Base-by-base conservation (phyloP, 2,113 vertebrate species). In the Leucosticte australis region DNA sequence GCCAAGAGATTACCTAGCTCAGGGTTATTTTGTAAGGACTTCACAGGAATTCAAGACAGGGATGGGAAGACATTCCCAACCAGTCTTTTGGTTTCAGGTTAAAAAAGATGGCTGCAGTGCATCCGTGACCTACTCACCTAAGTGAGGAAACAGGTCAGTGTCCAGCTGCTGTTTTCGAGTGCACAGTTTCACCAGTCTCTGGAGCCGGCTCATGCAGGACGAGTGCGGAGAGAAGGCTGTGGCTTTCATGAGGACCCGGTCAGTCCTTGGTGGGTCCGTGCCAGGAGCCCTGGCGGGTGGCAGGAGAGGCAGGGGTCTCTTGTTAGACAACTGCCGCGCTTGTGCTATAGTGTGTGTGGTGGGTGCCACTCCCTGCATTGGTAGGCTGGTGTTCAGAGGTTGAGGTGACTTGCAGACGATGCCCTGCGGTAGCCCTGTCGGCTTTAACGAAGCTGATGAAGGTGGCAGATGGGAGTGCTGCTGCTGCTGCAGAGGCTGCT, bases 111-210 rank as follows among this genome's bases (percentile, higher is more conserved):
- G 21, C 31, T n/a, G 30, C 67, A 50, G 41, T 0, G 7, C 28
- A 62, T 13, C 1, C 41, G 41, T 20, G 11, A 69, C 41, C 22
- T 47, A 96, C 98, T 95, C 97, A 99, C 99, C 99, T 98, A 99
- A 97, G 94, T 99, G 99, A 91, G 99, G 99, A 96, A 99, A 99
- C 91, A 99, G 98, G 88, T 99, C 99, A 88, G 98, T 98, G 33
- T 99, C 98, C 96, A 99, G 97, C 97, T 98, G 98, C 84, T 98
- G 99, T 92, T 98, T 99, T 59, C 99, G 98, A 86, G 99, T 97
- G 98, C 99, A 99, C 95, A 99, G 98, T 98, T 99, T 99, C 97
- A 99, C 98, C 96, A 99, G 98, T 98, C 99, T 99, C 98, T 99
- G 98, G 96, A 99, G 98, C 94, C 98, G 98, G 97, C 98, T 98